Evolutionary conservation across 1,140 invertebrate genomes (phyloP).

Genomic region (Aphidius ervi): DNA sequence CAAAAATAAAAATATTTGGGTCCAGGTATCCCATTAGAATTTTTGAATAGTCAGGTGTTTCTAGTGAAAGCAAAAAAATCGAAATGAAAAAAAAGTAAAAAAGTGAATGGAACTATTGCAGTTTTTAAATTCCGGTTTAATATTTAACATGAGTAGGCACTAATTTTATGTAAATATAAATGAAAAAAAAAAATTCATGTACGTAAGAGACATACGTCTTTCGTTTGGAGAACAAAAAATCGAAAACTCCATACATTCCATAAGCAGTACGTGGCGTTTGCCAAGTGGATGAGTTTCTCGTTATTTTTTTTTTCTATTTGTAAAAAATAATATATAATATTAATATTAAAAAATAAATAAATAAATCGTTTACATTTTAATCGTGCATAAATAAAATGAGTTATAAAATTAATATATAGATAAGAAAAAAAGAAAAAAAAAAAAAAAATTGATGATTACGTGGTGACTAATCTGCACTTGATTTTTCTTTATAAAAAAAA

Average conservation of each 20-base stretch:
- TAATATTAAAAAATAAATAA: constrained; percentile 1
- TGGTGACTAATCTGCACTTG: too few species aligned
- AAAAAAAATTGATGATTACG: too few species aligned
- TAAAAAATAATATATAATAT: neutral
- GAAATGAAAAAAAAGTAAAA: neutral
- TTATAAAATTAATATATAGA: neutral
- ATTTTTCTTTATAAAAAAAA: too few species aligned
- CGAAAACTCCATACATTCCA: constrained; percentile 16
- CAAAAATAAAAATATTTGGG: too few species aligned
- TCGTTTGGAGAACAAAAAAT: neutral
- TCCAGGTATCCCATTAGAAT: too few species aligned
- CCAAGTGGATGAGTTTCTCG: constrained; percentile 1
- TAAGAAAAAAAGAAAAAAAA: too few species aligned
- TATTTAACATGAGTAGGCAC: neutral
- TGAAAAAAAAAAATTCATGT: neutral
- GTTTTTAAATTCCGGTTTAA: too few species aligned
- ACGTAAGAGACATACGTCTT: constrained; percentile 1
- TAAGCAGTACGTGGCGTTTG: constrained; percentile 10
- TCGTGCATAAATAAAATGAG: neutral
- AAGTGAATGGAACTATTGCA: too few species aligned
- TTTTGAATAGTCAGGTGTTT: too few species aligned
- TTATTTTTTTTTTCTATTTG: too few species aligned
- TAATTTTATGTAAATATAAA: neutral
- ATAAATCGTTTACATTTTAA: constrained; percentile 1
- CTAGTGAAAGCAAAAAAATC: neutral